Evolutionary conservation across 2,113 vertebrate genomes (phyloP), one percentile per base, ranked within the genome.

Genomic region (Antigone vipio): DNA sequence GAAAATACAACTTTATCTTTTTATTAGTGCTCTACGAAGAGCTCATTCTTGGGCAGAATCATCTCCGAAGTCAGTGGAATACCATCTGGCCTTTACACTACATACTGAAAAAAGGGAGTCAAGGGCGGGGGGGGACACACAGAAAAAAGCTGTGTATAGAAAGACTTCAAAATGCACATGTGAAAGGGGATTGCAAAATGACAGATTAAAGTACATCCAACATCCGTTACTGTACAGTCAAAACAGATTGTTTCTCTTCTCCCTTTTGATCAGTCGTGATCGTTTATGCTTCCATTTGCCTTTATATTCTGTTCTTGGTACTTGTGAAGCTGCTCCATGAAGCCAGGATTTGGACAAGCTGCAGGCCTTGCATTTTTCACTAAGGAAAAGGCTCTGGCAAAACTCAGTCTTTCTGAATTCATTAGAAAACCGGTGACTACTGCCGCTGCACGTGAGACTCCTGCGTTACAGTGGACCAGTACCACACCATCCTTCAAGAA

Each of bases 391-490:
- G 99, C 99, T 27, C 93, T 98, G 21, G 98, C 95, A 95, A 99
- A 99, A 75, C 97, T 97, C 82, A 98, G 98, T 93, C 98, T 96
- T 71, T 99, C 98, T 47, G 97, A 98, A 73, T 98, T 97, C 98
- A 99, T 99, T 82, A 99, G 97, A 97, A 99, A 99, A 69, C 99
- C 99, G 44, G 98, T 99, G 88, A 99, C 96, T 71, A 99, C 95
- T 2, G 99, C 98, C 0, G 99, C 99, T 19, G 99, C 98, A 47
- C 99, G 98, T 40, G 99, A 99, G 80, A 99, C 98, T 53, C 99
- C 99, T 24, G 99, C 98, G 27, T 99, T 99, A 69, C 99, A 99
- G 97, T 99, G 99, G 80, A 99, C 99, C 89, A 99, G 96, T 32
- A 99, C 98, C 56, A 99, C 98, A 2, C 99, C 99, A 88, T 98